Evolutionary conservation across 1,140 invertebrate genomes (phyloP), one percentile per base, ranked within the genome.

Genomic region (Liolophura sinensis): DNA sequence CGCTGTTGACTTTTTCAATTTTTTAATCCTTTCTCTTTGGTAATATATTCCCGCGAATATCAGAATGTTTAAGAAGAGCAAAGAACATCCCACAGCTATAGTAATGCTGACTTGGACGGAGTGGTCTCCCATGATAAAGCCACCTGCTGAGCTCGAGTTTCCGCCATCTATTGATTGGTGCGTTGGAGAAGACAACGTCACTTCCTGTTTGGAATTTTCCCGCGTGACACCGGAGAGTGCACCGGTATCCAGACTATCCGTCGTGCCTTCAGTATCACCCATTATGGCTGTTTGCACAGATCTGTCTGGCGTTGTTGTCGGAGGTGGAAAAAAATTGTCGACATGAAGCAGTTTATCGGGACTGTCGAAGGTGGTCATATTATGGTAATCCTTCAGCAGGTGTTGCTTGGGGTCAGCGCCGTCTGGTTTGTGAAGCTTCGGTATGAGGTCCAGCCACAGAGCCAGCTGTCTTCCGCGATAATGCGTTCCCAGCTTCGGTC

Each of bases 41-140:
- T 96, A 96, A 75, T 95, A 97, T 0, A 97, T 93, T 1, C 94
- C 94, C 47, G 93, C 93, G 78, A 97, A 96, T 73, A 97, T 94
- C 12, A 97, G 86, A 0, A 96, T 91, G 78, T 97, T 97, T 11
- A 97, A 85, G 68, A 96, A 92, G 18, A 97, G 86, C 27, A 97
- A 82, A 7, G 92, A 93, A 73, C 93, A 95, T 1, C 95, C 95
- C 62, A 97, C 95, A n/a, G 94, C 94, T 71, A 97, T 94, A 1
- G 94, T 96, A 0, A 97, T 73, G 60, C 76, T 80, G 1, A 80
- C 52, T 7, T 75, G 71, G 46, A 77, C 67, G 31, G 73, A 75
- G 60, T 54, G 71, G 9, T 40, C 31, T 40, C 31, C 31, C 31
- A 40, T 40, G 31, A 40, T 40, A 40, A 40, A 40, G 31, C 31